Evolutionary conservation across 1,140 invertebrate species (phyloP), one percentile per base, ranked within the genome.

Genomic region (Schlechtendalia chinensis): DNA sequence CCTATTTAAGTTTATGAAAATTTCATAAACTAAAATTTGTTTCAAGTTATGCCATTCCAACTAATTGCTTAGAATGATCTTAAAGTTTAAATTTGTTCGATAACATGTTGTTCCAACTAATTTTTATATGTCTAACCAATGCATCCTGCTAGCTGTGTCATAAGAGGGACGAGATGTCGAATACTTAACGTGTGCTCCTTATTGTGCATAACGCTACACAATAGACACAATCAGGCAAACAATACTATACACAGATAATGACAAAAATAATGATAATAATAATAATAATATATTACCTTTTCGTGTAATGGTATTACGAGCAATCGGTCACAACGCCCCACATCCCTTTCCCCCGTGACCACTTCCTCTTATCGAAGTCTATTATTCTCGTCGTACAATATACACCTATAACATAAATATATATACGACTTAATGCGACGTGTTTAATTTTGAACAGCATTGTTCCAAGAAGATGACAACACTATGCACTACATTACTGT

Each of bases 221-320:
- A 72, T 72, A 14, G 50, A 32, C 47, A 29, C 24, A 72, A 72
- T 72, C 47, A 72, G 5, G 17, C 24, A n/a, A 54, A 72, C 69
- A 72, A 72, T 72, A 54, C 22, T 39, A 45, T 22, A 47, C 12
- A 14, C 22, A 69, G 17, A 24, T 22, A 45, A 47, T 47, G 16
- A 69, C 12, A 45, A 47, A 47, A 69, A 69, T 69, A 67, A 50
- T 50, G 11, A 50, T 69, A 69, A 63, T 29, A 63, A n/a, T n/a
- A n/a, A n/a, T n/a, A 0, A 58, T 58, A 5, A 58, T 58, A 8
- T 39, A 39, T 39, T 22, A 45, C 14, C n/a, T 69, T 4, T 50
- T 47, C 67, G 22, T 39, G 32, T 39, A 39, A 39, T 39, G 8
- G 32, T 50, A 27, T 69, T 50, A 50, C 19, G 22, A 50, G 39